Evolutionary conservation across 2,797 vertebrate genomes (phyloP).

Genomic region (Crocodylus rhombifer): DNA sequence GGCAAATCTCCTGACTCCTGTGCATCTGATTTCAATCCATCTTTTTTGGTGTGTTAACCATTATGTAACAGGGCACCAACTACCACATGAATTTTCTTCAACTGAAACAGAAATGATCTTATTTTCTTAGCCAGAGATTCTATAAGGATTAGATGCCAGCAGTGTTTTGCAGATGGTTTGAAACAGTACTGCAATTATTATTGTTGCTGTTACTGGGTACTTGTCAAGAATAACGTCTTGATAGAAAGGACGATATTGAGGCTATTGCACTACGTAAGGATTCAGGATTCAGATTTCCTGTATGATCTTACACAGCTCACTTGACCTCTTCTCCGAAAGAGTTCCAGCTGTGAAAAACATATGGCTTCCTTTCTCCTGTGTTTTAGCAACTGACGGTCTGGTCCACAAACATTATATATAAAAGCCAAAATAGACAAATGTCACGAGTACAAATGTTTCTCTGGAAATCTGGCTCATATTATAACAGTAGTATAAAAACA

Average conservation of each 20-base stretch:
- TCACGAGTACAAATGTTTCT: neutral
- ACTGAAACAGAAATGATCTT: neutral
- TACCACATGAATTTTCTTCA: neutral
- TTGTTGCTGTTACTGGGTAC: neutral
- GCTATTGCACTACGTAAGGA: neutral
- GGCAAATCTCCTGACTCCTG: neutral
- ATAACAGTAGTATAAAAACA: neutral
- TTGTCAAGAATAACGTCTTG: neutral
- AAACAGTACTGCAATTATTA: fast-evolving
- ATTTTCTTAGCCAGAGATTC: neutral
- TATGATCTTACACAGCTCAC: neutral
- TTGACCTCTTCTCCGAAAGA: neutral
- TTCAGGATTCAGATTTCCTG: neutral
- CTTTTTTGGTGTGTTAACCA: neutral
- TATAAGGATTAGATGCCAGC: neutral
- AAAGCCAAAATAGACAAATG: neutral
- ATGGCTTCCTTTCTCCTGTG: neutral
- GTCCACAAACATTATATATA: neutral
- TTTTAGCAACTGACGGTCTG: neutral
- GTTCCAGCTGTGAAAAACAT: neutral
- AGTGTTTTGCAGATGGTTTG: neutral
- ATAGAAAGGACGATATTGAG: neutral
- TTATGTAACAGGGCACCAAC: neutral
- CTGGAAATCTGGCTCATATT: neutral
- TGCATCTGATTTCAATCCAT: neutral